Evolutionary conservation across 2,888 invertebrate species (phyloP).

Genomic region (Lamellibrachia satsuma): DNA sequence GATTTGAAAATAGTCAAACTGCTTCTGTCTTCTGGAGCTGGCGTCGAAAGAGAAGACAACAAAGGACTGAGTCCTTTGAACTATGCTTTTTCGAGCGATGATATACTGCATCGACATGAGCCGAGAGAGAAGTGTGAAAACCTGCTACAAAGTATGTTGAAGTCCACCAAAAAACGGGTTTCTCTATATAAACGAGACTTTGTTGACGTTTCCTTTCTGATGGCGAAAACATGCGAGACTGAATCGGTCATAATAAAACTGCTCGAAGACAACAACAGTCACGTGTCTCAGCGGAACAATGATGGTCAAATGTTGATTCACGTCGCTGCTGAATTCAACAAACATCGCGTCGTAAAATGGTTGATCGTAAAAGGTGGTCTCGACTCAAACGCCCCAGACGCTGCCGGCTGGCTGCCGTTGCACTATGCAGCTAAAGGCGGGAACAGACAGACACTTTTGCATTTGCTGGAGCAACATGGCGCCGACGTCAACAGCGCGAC

Average conservation of each 20-base stretch:
- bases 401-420: neutral
- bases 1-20: neutral
- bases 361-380: neutral
- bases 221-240: neutral
- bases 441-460: neutral
- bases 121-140: neutral
- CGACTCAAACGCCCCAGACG: neutral
- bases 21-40: slow-evolving; percentile 7
- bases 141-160: neutral
- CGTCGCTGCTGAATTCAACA: neutral
- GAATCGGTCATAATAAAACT: neutral
- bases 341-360: neutral
- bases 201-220: neutral
- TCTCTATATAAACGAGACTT: neutral
- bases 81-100: neutral
- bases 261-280: neutral
- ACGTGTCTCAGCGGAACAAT: neutral
- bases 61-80: neutral
- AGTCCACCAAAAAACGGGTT: neutral
- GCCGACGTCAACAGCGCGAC: slow-evolving; percentile 17
- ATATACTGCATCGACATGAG: neutral
- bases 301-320: neutral
- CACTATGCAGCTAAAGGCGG: neutral
- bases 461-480: neutral
- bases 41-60: neutral